Base-by-base conservation (phyloP, 2,797 vertebrate genomes). In the Sciaenops ocellatus region DNA sequence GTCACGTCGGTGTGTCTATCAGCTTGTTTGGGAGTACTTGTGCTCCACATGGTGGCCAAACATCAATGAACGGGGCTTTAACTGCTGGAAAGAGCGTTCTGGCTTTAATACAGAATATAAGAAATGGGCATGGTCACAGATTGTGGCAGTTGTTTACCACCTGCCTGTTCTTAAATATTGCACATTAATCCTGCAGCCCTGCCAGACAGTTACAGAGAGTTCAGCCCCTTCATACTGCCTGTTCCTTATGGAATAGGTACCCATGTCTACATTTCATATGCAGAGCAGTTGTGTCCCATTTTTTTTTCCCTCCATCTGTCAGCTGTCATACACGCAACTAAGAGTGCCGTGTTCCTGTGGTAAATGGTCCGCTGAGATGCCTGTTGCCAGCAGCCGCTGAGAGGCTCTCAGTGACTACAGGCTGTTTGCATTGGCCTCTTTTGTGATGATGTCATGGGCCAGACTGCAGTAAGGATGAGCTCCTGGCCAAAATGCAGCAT, bases 291-390 rank as follows among this genome's bases (percentile, higher is more conserved):
- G 47, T 65, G 69, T 65, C 76, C 64, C 51, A 48, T 69, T 38
- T 83, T 67, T 67, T 83, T 79, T 57, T 65, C 61, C 65, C 46
- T 73, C 85, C 79, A 82, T 91, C 82, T 86, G 87, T 88, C 84
- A 85, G 80, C 81, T 83, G 85, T 89, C 85, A 73, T 48, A 18
- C 17, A 41, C 28, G 34, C 84, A 64, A 76, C 72, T 42, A 24
- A 41, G 54, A 72, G 55, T 24, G 46, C 52, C 3, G 16, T 28
- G 72, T 69, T 71, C 68, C 69, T 38, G 69, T 34, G 56, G 60
- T 70, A 61, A 71, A 79, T 26, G 71, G 63, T 84, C 74, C 38
- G 44, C 74, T 17, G 59, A 30, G 79, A 62, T 52, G 73, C 79
- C 80, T 69, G 78, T 56, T 69, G 69, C 80, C 82, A 47, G 75